phyloP scores from a whole-genome alignment of 2,797 vertebrate genomes.

The Propithecus deckenii region DNA sequence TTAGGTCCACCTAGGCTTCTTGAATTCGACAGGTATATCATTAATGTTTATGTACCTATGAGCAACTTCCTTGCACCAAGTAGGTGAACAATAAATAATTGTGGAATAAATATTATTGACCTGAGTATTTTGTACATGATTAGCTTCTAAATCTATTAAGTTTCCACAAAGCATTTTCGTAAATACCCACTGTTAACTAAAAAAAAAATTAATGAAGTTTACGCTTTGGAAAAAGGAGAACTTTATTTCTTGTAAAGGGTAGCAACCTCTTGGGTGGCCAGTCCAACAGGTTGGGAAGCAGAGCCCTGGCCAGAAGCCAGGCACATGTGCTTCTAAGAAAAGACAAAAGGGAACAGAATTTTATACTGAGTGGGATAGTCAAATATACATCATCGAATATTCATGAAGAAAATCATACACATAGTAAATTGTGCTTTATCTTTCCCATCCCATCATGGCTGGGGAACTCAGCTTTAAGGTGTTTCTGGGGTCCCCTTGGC shows the following conservation, averaged over 20 bases:
- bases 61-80: not conserved
- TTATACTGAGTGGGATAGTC: not conserved
- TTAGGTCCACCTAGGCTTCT: not conserved
- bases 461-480: not conserved
- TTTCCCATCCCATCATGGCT: not conserved
- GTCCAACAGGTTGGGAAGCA: not conserved
- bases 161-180: not conserved
- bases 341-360: not conserved
- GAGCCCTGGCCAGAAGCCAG: not conserved
- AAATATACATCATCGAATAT: not conserved
- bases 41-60: not conserved
- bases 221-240: no score
- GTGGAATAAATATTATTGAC: not conserved
- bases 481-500: not conserved
- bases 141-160: not conserved
- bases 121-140: constrained; percentile 11
- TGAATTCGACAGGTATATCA: not conserved
- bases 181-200: not conserved
- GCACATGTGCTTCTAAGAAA: not conserved
- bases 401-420: not conserved
- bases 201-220: not conserved
- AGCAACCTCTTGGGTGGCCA: not conserved
- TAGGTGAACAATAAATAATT: not conserved
- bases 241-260: not conserved
- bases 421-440: not conserved